A percentile compares a stretch with the other conserved stretches of the same genome.
Evolutionary conservation across 2,797 vertebrate species (phyloP).

Genomic region (Euphonia xanthogaster): DNA sequence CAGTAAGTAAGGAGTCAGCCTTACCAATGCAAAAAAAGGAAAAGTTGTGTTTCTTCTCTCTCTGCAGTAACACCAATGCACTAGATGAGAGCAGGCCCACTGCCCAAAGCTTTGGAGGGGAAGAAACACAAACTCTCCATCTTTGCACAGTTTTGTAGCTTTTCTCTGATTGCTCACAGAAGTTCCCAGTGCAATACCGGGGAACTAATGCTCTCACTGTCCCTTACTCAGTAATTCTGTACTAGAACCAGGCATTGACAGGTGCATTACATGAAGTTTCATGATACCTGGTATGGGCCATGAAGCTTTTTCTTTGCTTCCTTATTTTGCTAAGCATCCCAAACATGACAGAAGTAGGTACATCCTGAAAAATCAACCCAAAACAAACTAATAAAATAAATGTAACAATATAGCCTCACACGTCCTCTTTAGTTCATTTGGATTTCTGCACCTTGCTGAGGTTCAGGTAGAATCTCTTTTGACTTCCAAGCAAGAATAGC

Average conservation of each 20-base stretch:
- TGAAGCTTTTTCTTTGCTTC: neutral
- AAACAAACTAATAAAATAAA: neutral
- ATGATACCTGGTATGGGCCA: fast-evolving
- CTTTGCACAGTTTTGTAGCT: neutral
- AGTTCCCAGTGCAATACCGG: neutral
- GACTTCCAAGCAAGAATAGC: neutral
- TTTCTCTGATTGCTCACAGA: neutral
- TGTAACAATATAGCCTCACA: neutral
- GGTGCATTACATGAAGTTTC: neutral
- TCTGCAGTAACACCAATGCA: neutral
- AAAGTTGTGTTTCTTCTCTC: neutral
- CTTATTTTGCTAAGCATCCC: neutral
- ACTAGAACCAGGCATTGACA: neutral
- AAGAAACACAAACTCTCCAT: neutral
- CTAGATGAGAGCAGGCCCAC: neutral
- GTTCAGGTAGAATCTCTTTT: neutral
- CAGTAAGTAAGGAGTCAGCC: neutral
- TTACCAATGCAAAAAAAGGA: neutral
- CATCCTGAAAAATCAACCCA: neutral
- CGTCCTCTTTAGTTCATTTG: neutral
- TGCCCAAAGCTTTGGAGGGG: neutral
- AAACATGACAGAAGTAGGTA: neutral
- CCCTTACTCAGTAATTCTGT: neutral
- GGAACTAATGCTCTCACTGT: neutral
- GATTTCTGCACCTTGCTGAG: neutral